Evolutionary conservation across 2,888 invertebrate species (phyloP), one percentile per base, ranked within the genome.

Genomic region (Drosophila pullipes): DNA sequence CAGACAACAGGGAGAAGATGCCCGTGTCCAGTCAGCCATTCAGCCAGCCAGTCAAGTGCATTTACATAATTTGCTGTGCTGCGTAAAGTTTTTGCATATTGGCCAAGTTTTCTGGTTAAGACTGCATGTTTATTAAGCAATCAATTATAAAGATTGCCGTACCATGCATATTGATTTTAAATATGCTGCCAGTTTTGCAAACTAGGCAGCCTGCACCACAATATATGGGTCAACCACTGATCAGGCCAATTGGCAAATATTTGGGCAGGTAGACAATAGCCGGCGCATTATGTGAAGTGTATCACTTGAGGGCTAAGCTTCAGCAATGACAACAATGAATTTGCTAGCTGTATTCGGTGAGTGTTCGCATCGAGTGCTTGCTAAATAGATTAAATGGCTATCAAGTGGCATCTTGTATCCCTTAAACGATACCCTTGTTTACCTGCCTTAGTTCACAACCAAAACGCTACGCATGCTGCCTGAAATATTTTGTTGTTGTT

Each of bases 11-110:
- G 4, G 54, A 18, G 50, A 52, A 66, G 64, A 62, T 37, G 54
- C 44, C 52, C 49, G 44, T 66, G 68, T 67, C 69, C 71, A 68
- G 57, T 58, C 61, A 61, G 64, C 37, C 49, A 57, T 44, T 4
- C 35, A 53, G 39, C 10, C 47, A 39, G 60, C 30, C 53, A 71
- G 80, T 55, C 80, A 70, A 87, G 74, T 88, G 85, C 88, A 86
- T 87, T 87, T 89, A 79, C 88, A 88, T 87, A 82, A 88, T 85
- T 85, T 81, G 79, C 69, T 37, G 66, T 57, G 67, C 75, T 76
- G 78, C 72, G 60, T 67, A 76, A 89, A 89, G 72, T 89, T 88
- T 83, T 52, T 76, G 78, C 74, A 83, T 79, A 76, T 82, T 76
- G 80, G 69, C 77, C 82, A 79, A 87, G 82, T 83, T 89, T 82